phyloP scores from a whole-genome alignment of 2,797 vertebrate genomes.

The Melanotaenia trifasciata region DNA sequence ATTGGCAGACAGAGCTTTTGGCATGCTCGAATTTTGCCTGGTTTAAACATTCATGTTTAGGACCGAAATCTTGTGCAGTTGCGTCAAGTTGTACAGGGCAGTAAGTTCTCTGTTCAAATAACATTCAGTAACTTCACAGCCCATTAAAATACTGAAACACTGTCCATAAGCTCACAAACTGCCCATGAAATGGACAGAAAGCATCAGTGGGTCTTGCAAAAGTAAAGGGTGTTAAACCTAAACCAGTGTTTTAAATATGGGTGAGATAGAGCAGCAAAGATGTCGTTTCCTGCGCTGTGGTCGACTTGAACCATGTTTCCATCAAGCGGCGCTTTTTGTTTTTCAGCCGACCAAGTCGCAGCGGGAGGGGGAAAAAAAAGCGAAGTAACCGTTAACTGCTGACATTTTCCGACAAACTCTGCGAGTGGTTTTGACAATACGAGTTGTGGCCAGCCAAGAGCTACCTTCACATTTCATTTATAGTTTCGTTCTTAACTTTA shows the following conservation, averaged over 20 bases:
- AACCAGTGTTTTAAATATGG: neutral
- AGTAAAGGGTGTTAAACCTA: neutral
- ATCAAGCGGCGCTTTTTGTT: conserved; percentile 15
- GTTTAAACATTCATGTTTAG: too few species aligned
- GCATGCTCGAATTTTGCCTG: too few species aligned
- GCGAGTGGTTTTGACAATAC: conserved; percentile 16
- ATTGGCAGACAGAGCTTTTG: too few species aligned
- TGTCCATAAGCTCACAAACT: neutral
- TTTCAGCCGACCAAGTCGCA: conserved; percentile 20
- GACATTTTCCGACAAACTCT: conserved; percentile 53
- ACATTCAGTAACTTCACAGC: too few species aligned
- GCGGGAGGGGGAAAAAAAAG: conserved; percentile 9
- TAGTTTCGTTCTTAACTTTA: neutral
- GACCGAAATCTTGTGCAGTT: too few species aligned
- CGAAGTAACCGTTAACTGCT: conserved; percentile 16
- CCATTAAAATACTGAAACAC: too few species aligned
- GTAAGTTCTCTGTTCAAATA: neutral
- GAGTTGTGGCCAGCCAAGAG: neutral
- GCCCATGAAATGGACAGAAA: neutral
- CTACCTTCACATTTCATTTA: neutral
- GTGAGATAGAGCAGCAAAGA: conserved; percentile 10
- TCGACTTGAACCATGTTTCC: conserved; percentile 36
- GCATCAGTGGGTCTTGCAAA: too few species aligned
- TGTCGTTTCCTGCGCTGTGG: conserved; percentile 53
- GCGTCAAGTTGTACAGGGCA: neutral